phyloP scores from a whole-genome alignment of 2,113 vertebrate species.

The Nipponia nippon region DNA sequence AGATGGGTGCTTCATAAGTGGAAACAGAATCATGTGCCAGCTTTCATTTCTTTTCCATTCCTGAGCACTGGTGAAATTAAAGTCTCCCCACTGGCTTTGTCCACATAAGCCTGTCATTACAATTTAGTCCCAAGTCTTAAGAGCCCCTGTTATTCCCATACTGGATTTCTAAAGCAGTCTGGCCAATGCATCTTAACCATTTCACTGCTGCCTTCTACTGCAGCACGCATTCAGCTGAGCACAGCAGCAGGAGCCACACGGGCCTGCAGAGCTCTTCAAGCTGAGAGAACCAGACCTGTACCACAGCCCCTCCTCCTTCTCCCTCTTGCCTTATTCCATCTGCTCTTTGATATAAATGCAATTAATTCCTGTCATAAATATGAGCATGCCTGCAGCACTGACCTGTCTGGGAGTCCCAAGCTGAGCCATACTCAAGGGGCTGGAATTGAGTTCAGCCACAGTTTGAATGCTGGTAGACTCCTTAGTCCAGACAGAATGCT shows the following conservation, averaged over 20 bases:
- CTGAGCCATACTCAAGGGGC: neutral
- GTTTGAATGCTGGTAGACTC: neutral
- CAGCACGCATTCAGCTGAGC: neutral
- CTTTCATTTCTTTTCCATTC: slow-evolving; percentile 34
- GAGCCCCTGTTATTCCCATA: neutral
- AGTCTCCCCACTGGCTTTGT: slow-evolving; percentile 15
- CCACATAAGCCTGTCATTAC: neutral
- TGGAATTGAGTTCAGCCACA: neutral
- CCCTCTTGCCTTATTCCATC: neutral
- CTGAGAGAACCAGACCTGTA: neutral
- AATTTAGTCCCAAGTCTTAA: neutral
- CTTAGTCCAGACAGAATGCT: neutral
- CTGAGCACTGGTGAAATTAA: slow-evolving; percentile 10
- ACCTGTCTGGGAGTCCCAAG: neutral
- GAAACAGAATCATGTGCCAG: slow-evolving; percentile 50
- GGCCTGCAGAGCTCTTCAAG: neutral
- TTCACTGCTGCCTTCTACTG: neutral
- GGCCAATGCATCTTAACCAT: neutral
- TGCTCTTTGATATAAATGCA: neutral
- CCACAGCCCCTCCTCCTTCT: neutral
- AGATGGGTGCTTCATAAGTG: slow-evolving; percentile 42
- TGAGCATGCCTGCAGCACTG: neutral
- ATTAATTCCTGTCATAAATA: neutral
- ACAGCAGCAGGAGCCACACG: neutral
- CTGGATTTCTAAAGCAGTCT: neutral